phyloP scores from a whole-genome alignment of 2,113 vertebrate species.

The Cyanistes caeruleus region DNA sequence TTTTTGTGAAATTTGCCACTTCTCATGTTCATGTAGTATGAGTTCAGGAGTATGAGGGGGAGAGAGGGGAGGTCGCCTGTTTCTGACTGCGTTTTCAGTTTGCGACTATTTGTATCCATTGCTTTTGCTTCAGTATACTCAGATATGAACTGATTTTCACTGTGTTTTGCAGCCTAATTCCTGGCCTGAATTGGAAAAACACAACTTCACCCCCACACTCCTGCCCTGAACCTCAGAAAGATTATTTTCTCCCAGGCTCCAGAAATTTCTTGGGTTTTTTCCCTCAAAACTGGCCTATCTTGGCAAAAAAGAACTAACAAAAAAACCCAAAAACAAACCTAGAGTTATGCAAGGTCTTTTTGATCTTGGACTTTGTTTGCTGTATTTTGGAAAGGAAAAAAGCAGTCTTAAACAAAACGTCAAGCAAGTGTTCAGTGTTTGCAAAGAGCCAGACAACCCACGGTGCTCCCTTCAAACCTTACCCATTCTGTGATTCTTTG shows the following conservation, averaged over 20 bases:
- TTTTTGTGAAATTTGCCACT: neutral
- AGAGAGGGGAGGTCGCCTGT: neutral
- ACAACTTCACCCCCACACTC: neutral
- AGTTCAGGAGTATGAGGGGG: neutral
- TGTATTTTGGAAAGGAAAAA: neutral
- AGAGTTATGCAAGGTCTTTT: neutral
- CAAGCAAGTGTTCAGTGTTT: neutral
- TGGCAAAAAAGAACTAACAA: neutral
- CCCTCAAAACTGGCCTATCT: neutral
- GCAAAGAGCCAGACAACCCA: neutral
- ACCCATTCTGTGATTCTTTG: neutral
- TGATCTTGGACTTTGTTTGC: neutral
- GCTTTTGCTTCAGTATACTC: neutral
- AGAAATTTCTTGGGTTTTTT: neutral
- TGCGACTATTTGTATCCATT: fast-evolving
- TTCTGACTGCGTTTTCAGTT: neutral
- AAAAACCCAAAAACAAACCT: neutral
- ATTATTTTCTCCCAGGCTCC: neutral
- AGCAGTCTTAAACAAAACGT: neutral
- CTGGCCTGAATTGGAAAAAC: neutral
- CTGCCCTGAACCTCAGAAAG: neutral
- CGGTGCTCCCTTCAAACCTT: neutral
- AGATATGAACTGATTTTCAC: neutral
- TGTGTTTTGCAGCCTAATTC: neutral
- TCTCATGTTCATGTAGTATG: neutral